Base-by-base conservation (phyloP, 53 echinoderm and acorn worm genomes). In the Antedon mediterranea region DNA sequence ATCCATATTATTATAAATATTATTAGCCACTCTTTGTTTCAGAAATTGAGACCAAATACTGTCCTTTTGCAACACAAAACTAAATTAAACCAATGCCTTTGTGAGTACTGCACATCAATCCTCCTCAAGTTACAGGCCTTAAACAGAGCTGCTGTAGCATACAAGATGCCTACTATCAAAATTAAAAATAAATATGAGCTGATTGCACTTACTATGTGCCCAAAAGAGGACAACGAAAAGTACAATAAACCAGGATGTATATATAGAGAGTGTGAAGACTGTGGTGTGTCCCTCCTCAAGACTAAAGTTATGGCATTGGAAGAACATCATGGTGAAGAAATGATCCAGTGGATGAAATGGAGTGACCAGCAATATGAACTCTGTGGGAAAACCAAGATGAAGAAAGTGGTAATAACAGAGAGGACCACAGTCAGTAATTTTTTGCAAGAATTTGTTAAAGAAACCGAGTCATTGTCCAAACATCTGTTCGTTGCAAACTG, bases 1-100 rank as follows among this genome's bases (percentile, higher is more conserved):
- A 76, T 77, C 79, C 79, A 14, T 73, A 71, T 29, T n/a, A n/a
- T n/a, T n/a, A n/a, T 57, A 33, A 33, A 78, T 75, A 75, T 89
- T 37, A 34, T 82, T 5, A 33, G 34, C 41, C 72, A 83, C 33
- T 27, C 82, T 6, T 83, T 89, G 79, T 78, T 74, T 75, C 37
- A 37, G 37, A 89, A 86, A 44, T 78, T 86, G 33, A 80, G 86
- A 83, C 89, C 89, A 0, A 72, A 71, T 26, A 70, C 77, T 83
- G 78, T 86, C 31, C 71, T 37, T 44, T 57, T 43, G 43, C 76
- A 76, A 30, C 34, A 42, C 33, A 71, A 76, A 42, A 80, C 75
- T 5, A 76, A 81, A 30, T 76, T 85, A 26, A 14, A 76, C n/a
- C 71, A 42, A 31, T 86, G 86, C 41, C 27, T 86, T 4, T 86